A percentile compares a stretch with the other conserved stretches of the same genome.
Evolutionary conservation across 2,888 invertebrate genomes (phyloP).

Genomic region (Platycnemis pennipes): DNA sequence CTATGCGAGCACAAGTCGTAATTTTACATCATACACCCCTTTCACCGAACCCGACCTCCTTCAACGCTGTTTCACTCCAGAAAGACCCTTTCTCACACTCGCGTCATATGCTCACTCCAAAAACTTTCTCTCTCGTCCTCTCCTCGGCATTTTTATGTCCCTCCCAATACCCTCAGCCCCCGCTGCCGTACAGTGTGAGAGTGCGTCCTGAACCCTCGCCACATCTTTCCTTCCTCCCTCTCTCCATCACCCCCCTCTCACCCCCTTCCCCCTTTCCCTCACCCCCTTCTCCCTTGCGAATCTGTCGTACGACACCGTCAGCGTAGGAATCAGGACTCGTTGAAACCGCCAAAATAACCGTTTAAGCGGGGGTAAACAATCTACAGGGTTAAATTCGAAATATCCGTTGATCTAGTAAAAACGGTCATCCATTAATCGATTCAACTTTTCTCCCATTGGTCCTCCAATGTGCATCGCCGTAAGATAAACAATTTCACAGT

Average conservation of each 20-base stretch:
- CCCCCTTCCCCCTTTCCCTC: no score
- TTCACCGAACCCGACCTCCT: slow-evolving; percentile 37
- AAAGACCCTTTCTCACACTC: slow-evolving; percentile 10
- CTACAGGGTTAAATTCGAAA: no score
- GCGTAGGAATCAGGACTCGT: not conserved
- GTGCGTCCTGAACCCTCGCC: not conserved
- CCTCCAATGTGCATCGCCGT: no score
- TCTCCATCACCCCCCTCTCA: not conserved
- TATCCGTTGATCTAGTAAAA: no score
- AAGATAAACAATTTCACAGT: no score
- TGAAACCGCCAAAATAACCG: no score
- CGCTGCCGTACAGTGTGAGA: not conserved
- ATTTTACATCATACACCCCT: slow-evolving; percentile 44
- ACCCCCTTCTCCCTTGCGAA: not conserved
- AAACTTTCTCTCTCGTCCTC: not conserved
- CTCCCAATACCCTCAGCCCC: not conserved
- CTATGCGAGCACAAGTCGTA: slow-evolving; percentile 18
- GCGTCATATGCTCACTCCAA: slow-evolving; percentile 29
- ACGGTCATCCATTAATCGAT: no score
- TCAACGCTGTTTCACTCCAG: slow-evolving; percentile 35
- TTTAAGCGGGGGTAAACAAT: not conserved
- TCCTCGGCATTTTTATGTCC: slow-evolving; percentile 31
- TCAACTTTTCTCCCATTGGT: no score
- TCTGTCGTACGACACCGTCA: not conserved
- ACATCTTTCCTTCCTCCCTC: not conserved